A percentile compares a stretch with the other conserved stretches of the same genome.
phyloP scores from a whole-genome alignment of 2,888 invertebrate genomes.

The Nymphalis polychloros region DNA sequence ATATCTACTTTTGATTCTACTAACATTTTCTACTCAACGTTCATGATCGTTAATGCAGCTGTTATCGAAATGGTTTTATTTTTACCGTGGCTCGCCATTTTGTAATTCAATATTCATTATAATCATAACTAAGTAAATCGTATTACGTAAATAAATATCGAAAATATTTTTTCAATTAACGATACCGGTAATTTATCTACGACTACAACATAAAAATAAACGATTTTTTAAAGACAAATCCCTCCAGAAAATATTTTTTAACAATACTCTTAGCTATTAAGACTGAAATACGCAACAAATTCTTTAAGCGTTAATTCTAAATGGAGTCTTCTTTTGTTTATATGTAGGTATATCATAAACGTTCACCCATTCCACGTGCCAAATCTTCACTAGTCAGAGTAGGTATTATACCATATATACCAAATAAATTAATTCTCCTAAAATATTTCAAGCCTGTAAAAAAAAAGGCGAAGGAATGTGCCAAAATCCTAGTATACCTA shows the following conservation, averaged over 20 bases:
- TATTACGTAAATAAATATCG: constrained; percentile 62
- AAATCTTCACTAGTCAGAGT: constrained; percentile 73
- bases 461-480: background rate
- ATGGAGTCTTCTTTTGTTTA: constrained; percentile 41
- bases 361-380: constrained; percentile 74
- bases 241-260: constrained; percentile 73
- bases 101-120: constrained; percentile 50
- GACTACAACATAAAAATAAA: constrained; percentile 59
- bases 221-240: constrained; percentile 70
- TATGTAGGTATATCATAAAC: constrained; percentile 52
- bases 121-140: constrained; percentile 56
- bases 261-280: constrained; percentile 76
- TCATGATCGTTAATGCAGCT: constrained; percentile 9
- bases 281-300: constrained; percentile 73
- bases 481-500: background rate
- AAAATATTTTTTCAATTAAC: constrained; percentile 65
- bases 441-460: background rate
- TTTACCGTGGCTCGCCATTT: constrained; percentile 28
- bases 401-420: constrained; percentile 53
- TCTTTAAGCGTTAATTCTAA: constrained; percentile 47
- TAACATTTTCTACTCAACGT: background rate
- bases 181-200: constrained; percentile 62
- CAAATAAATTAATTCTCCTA: background rate
- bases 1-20: constrained; percentile 8
- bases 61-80: constrained; percentile 15